A percentile compares a stretch with the other conserved stretches of the same genome.
phyloP scores from a whole-genome alignment of 2,888 invertebrate genomes.

The Lasioglossum malachurum region DNA sequence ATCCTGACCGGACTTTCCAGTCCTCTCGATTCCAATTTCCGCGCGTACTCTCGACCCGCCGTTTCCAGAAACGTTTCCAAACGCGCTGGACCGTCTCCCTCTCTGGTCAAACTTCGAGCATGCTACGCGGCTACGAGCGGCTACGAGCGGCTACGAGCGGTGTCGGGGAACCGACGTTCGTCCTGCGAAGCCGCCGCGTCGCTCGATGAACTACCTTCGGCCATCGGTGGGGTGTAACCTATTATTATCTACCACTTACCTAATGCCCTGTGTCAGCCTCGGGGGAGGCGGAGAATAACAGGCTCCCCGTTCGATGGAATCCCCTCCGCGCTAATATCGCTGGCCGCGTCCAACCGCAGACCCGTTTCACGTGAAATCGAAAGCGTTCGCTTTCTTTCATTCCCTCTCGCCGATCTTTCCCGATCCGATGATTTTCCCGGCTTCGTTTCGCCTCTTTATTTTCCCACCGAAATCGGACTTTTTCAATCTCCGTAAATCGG shows the following conservation, averaged over 20 bases:
- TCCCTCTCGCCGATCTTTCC: background rate
- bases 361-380: background rate
- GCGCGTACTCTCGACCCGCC: background rate
- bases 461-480: background rate
- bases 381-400: background rate
- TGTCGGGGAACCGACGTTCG: conserved; percentile 60
- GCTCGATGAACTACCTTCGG: conserved; percentile 79
- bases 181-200: conserved; percentile 70
- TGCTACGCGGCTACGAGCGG: background rate
- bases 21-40: background rate
- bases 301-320: conserved; percentile 68
- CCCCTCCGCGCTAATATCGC: conserved; percentile 64
- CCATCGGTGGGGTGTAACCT: conserved; percentile 84
- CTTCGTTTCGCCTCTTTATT: too few species aligned
- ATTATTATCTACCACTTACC: conserved; percentile 85
- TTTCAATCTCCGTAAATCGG: too few species aligned
- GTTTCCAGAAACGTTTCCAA: background rate
- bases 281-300: conserved; percentile 79
- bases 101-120: background rate
- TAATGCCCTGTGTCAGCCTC: conserved; percentile 82
- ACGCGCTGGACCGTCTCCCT: background rate
- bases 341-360: conserved; percentile 25
- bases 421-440: too few species aligned
- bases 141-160: background rate
- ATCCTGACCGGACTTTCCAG: background rate